These are phyloP conservation scores for Sylvia atricapilla DNA, from an alignment of 2,113 vertebrate genomes.

Conservation along the genomic window DNA sequence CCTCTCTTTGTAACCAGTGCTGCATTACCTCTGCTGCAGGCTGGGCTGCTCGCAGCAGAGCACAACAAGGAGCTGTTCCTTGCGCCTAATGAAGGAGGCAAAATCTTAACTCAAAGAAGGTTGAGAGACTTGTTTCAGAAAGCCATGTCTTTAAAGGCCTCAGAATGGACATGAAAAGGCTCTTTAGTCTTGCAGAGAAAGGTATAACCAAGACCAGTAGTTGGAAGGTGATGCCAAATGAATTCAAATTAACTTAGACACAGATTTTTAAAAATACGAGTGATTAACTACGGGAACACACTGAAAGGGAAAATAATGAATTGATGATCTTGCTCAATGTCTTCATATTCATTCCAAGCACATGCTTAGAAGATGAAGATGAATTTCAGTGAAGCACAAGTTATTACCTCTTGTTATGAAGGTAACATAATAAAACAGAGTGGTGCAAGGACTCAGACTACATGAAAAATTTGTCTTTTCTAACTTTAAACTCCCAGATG, in stretches of 20 bases:
- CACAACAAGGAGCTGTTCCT: background rate
- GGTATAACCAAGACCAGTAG: background rate
- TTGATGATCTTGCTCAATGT: background rate
- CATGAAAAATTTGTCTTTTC: background rate
- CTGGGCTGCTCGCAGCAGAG: background rate
- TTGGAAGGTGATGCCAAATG: background rate
- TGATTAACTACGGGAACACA: background rate
- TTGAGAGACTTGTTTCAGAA: background rate
- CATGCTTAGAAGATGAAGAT: background rate
- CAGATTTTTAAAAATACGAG: background rate
- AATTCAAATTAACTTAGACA: slow-evolving; percentile 9
- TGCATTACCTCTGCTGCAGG: background rate
- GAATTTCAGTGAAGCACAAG: background rate
- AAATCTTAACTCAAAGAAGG: background rate
- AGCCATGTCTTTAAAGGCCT: background rate
- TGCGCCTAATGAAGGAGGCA: background rate
- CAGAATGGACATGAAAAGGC: background rate
- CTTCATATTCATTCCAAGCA: background rate
- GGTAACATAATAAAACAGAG: background rate
- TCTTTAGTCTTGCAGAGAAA: background rate
- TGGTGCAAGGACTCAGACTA: background rate
- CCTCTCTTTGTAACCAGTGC: background rate
- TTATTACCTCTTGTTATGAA: background rate
- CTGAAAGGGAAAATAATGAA: background rate
- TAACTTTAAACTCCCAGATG: background rate